phyloP scores from a whole-genome alignment of 2,888 invertebrate species.

The Empis livida region DNA sequence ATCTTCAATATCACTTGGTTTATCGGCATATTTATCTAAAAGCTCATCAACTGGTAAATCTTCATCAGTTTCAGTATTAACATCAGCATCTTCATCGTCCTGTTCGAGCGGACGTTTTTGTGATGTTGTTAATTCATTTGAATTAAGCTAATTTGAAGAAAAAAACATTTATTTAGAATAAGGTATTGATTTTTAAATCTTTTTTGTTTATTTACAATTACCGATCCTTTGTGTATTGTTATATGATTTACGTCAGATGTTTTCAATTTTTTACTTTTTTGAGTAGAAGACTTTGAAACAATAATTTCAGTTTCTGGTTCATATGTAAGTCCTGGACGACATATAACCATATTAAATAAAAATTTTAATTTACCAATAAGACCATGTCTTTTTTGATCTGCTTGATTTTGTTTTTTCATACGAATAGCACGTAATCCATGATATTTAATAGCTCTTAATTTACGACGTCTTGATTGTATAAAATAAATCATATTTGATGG shows the following conservation, averaged over 20 bases:
- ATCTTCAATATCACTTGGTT: slow-evolving; percentile 23
- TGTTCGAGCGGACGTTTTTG: slow-evolving; percentile 16
- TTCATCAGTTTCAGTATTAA: slow-evolving; percentile 1
- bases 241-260: slow-evolving; percentile 1
- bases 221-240: background rate
- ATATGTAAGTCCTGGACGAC: slow-evolving; percentile 20
- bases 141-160: background rate
- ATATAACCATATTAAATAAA: slow-evolving; percentile 22
- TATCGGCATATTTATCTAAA: slow-evolving; percentile 24
- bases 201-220: background rate
- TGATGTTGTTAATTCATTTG: background rate
- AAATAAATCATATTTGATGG: slow-evolving; percentile 25
- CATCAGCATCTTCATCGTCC: slow-evolving; percentile 13
- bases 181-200: no score
- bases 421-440: slow-evolving; percentile 22
- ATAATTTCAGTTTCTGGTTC: slow-evolving; percentile 2
- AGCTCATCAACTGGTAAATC: slow-evolving; percentile 23
- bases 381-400: slow-evolving; percentile 10
- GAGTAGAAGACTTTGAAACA: background rate
- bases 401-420: slow-evolving; percentile 13
- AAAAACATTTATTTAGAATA: no score
- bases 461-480: slow-evolving; percentile 27
- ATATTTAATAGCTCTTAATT: slow-evolving; percentile 25
- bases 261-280: background rate
- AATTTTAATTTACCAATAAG: slow-evolving; percentile 16